Evolutionary conservation across 2,113 vertebrate species (phyloP).

Genomic region (Pomatorhinus ruficollis): DNA sequence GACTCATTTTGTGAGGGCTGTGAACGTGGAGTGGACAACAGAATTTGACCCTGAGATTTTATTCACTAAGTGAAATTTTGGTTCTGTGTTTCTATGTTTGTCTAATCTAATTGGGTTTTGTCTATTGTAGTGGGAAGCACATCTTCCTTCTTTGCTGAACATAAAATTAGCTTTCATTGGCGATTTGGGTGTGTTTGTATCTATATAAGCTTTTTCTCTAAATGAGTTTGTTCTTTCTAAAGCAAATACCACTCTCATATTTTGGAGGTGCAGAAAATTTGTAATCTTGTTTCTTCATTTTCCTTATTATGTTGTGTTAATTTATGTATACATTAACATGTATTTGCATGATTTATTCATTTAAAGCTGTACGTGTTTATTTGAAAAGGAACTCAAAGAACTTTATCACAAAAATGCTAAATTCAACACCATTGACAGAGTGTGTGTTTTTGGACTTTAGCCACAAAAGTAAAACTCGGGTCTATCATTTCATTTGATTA

Average conservation of each 20-base stretch:
- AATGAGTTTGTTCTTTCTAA: conserved; percentile 76
- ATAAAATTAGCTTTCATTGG: conserved; percentile 72
- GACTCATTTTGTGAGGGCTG: background rate
- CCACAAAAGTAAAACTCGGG: conserved; percentile 9
- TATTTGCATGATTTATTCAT: conserved; percentile 79
- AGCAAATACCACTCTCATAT: conserved; percentile 75
- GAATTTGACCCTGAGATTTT: conserved; percentile 20
- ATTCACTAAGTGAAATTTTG: conserved; percentile 53
- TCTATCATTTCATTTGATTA: conserved; percentile 9
- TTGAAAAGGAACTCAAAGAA: conserved; percentile 65
- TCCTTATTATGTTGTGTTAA: conserved; percentile 76
- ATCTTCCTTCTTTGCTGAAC: conserved; percentile 66
- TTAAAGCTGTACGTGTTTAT: conserved; percentile 75
- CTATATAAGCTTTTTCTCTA: conserved; percentile 66
- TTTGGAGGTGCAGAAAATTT: conserved; percentile 76
- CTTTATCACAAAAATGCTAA: conserved; percentile 65
- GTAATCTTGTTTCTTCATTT: conserved; percentile 76
- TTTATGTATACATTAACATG: conserved; percentile 79
- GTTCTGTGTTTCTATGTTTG: conserved; percentile 58
- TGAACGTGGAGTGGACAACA: conserved; percentile 4
- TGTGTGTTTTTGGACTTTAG: conserved; percentile 56
- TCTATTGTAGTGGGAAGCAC: conserved; percentile 56
- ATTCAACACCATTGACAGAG: conserved; percentile 41
- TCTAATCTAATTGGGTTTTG: conserved; percentile 68
- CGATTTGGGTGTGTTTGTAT: conserved; percentile 72